Evolutionary conservation across 1,140 invertebrate species (phyloP).

Genomic region (Eupristina koningsbergeri): DNA sequence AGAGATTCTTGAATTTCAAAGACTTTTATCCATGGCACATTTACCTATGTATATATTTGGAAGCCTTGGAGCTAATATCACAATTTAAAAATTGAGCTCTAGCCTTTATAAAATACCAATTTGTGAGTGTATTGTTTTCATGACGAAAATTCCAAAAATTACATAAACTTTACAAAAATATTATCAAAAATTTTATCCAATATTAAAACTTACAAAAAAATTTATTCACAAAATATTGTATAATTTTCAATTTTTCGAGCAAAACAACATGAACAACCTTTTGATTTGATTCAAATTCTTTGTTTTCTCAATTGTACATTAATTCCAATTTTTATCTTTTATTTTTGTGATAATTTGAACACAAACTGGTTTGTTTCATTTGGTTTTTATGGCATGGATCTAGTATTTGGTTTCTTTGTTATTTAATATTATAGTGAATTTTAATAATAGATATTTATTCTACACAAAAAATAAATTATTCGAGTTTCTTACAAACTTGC

Average conservation of each 20-base stretch:
- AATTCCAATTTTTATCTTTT: conserved; percentile 24
- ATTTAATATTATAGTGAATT: conserved; percentile 54
- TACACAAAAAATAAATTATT: conserved; percentile 63
- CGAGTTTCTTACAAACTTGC: conserved; percentile 48
- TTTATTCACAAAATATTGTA: conserved; percentile 29
- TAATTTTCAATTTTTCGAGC: conserved; percentile 47
- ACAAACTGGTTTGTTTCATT: conserved; percentile 69
- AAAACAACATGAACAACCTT: conserved; percentile 40
- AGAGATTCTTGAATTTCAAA: conserved; percentile 48
- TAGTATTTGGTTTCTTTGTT: conserved; percentile 69
- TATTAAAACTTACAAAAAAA: conserved; percentile 22
- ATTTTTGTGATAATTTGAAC: conserved; percentile 62
- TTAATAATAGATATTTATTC: conserved; percentile 57
- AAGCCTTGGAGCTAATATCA: conserved; percentile 49
- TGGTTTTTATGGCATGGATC: conserved; percentile 71
- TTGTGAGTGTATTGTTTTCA: conserved; percentile 39
- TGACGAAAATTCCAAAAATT: conserved; percentile 25
- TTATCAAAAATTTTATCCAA: conserved; percentile 28
- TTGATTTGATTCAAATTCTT: conserved; percentile 16
- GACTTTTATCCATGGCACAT: conserved; percentile 56
- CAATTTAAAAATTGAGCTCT: conserved; percentile 50
- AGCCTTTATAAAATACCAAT: conserved; percentile 48
- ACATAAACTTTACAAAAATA: conserved; percentile 15
- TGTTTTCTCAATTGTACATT: conserved; percentile 15
- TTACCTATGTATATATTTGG: conserved; percentile 50